A percentile compares a stretch with the other conserved stretches of the same genome.
These are phyloP conservation scores for Copidosoma aretas DNA, from an alignment of 2,888 invertebrate genomes.

Conservation along the genomic window DNA sequence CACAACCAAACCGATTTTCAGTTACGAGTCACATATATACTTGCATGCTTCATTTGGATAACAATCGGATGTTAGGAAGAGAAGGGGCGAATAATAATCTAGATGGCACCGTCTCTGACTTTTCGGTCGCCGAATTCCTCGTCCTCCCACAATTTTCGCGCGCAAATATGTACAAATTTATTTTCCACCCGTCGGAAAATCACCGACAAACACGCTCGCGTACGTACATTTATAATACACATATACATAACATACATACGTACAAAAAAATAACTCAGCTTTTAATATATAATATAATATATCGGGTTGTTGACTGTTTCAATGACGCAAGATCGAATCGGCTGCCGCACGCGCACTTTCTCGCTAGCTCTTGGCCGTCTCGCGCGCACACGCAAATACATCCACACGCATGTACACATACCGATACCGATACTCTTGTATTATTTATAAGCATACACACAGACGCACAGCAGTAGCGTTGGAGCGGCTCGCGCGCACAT, in stretches of 20 bases:
- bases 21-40: no score
- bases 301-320: conserved; percentile 43
- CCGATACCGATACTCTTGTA: conserved; percentile 30
- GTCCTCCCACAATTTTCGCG: no score
- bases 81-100: no score
- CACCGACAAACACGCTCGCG: conserved; percentile 41
- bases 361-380: conserved; percentile 13
- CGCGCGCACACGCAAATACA: background rate
- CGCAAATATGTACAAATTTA: no score
- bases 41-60: no score
- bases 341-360: conserved; percentile 33
- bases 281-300: background rate
- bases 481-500: no score
- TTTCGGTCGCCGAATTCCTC: no score
- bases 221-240: background rate
- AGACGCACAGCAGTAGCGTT: conserved; percentile 9
- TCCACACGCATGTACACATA: background rate
- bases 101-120: no score
- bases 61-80: no score
- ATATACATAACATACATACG: no score
- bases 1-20: no score
- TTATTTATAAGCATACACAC: no score
- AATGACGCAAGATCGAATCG: conserved; percentile 44
- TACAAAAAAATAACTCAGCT: background rate
- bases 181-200: conserved; percentile 44